Conservation (phyloP, 2,888 invertebrate species). For the Eilema sororculum region DNA sequence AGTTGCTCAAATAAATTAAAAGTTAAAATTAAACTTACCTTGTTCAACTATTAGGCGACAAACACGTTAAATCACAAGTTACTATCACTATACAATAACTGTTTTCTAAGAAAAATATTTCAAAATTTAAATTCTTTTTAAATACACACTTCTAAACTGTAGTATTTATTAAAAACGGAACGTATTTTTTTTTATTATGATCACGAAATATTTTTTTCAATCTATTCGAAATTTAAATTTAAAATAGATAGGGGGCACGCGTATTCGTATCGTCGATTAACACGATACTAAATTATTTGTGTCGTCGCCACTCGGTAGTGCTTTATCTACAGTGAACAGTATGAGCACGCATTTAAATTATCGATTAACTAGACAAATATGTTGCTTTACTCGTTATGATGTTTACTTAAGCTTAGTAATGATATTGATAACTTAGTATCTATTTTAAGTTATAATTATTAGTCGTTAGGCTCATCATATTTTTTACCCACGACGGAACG, state of each 20-base stretch:
- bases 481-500: no score
- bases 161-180: constrained; percentile 1
- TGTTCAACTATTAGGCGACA: not conserved
- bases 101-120: not conserved
- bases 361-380: constrained; percentile 29
- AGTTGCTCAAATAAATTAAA: constrained; percentile 10
- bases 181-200: not conserved
- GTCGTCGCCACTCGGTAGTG: constrained; percentile 6
- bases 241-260: constrained; percentile 24
- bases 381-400: constrained; percentile 3
- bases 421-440: not conserved
- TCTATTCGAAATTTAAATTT: constrained; percentile 20
- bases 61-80: constrained; percentile 8
- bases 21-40: constrained; percentile 8
- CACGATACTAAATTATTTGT: constrained; percentile 33
- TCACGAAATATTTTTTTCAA: constrained; percentile 3
- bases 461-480: no score
- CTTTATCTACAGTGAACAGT: constrained; percentile 27
- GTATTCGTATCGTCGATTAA: constrained; percentile 22
- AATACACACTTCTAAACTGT: not conserved
- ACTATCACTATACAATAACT: not conserved
- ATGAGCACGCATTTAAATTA: constrained; percentile 38
- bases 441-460: not conserved
- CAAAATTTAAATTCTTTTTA: not conserved
- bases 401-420: constrained; percentile 13